phyloP scores from a whole-genome alignment of 2,888 invertebrate genomes.

The Cheilosia soror region DNA sequence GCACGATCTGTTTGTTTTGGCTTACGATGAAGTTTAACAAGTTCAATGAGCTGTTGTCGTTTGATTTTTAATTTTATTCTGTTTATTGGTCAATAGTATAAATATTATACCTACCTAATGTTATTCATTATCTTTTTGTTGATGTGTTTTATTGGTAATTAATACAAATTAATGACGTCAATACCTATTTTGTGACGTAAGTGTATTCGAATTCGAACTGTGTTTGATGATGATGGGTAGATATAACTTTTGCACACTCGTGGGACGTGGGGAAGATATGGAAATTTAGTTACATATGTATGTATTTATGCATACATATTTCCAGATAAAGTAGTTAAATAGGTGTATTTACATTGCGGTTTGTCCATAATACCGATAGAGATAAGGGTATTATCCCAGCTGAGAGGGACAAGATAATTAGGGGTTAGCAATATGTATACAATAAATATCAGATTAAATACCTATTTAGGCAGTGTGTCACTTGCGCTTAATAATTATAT shows the following conservation, averaged over 20 bases:
- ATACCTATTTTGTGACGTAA: neutral
- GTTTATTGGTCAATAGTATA: neutral
- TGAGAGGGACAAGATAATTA: too few relatives aligned
- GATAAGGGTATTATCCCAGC: too few relatives aligned
- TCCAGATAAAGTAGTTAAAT: too few relatives aligned
- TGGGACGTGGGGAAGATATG: too few relatives aligned
- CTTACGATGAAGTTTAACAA: constrained; percentile 28
- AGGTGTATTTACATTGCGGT: too few relatives aligned
- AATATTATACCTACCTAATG: neutral
- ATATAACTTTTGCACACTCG: neutral
- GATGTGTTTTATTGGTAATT: neutral
- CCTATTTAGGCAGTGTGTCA: too few relatives aligned
- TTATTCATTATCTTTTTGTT: neutral
- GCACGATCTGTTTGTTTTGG: neutral
- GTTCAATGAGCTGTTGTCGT: constrained; percentile 26
- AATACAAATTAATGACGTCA: constrained; percentile 6
- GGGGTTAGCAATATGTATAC: too few relatives aligned
- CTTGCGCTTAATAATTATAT: too few relatives aligned
- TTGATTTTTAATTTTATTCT: constrained; percentile 24
- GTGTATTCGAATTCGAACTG: neutral
- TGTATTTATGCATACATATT: too few relatives aligned
- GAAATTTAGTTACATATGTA: neutral
- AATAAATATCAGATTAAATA: neutral
- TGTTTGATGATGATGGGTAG: neutral
- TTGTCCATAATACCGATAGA: too few relatives aligned